Evolutionary conservation across 23 tunicate genomes (phyloP).

Genomic region (Ciona savignyi): DNA sequence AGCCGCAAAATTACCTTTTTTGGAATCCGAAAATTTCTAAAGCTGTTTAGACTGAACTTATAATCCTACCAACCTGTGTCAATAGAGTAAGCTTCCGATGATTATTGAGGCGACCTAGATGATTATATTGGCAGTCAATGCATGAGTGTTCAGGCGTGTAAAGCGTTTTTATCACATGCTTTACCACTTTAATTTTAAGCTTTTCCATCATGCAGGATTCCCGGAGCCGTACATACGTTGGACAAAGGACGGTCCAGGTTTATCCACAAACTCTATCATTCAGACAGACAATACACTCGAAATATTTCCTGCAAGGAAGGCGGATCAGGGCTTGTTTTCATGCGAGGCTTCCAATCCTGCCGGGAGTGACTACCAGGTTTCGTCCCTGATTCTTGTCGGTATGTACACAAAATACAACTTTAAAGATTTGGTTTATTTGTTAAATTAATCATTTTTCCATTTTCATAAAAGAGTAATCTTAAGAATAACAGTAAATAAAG

Average conservation of each 20-base stretch:
- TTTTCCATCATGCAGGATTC: constrained; percentile 17
- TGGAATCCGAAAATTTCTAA: too few species aligned
- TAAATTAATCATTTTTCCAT: too few species aligned
- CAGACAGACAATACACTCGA: constrained; percentile 64
- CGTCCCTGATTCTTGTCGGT: constrained; percentile 63
- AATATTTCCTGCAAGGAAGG: constrained; percentile 56
- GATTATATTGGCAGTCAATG: too few species aligned
- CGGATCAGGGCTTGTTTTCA: constrained; percentile 75
- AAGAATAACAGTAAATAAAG: too few species aligned
- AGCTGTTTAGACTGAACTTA: too few species aligned
- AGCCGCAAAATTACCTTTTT: too few species aligned
- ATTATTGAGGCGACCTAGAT: too few species aligned
- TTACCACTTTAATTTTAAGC: neutral
- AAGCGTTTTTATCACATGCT: too few species aligned
- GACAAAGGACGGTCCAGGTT: constrained; percentile 73
- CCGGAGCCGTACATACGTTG: constrained; percentile 78
- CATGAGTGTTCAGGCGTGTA: too few species aligned
- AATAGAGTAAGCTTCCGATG: too few species aligned
- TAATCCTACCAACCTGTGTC: too few species aligned
- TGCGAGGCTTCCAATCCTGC: constrained; percentile 91
- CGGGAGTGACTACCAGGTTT: constrained; percentile 78
- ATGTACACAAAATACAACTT: neutral
- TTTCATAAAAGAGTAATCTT: too few species aligned
- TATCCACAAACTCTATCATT: constrained; percentile 34
- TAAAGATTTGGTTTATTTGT: neutral